Conservation (phyloP, 2,888 invertebrate genomes). For the Cryptosula pallasiana region DNA sequence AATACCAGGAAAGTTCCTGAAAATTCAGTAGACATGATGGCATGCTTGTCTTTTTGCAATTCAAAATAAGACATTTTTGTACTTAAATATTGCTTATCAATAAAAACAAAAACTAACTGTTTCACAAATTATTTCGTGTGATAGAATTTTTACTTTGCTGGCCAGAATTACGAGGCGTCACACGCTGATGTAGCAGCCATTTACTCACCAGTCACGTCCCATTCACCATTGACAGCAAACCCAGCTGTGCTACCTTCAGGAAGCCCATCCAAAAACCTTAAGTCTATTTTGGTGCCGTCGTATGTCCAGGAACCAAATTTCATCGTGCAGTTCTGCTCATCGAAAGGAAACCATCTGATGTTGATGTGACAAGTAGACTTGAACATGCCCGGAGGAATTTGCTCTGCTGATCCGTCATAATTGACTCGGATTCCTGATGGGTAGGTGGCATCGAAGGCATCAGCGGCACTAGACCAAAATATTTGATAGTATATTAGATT, state of each 20-base stretch:
- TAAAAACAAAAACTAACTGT: too few species aligned
- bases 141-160: too few species aligned
- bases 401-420: constrained; percentile 88
- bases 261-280: constrained; percentile 28
- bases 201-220: constrained; percentile 27
- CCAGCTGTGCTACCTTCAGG: constrained; percentile 68
- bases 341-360: constrained; percentile 99
- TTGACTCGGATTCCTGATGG: constrained; percentile 96
- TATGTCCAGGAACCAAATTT: constrained; percentile 38
- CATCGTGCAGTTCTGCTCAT: constrained; percentile 67
- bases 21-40: too few species aligned
- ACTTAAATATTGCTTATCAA: too few species aligned
- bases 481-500: too few species aligned
- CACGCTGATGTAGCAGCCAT: too few species aligned
- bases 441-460: constrained; percentile 97
- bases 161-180: too few species aligned
- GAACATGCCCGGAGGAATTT: constrained; percentile 97
- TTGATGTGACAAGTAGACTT: constrained; percentile 98
- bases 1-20: too few species aligned
- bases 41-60: too few species aligned
- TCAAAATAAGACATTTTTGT: too few species aligned
- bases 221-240: constrained; percentile 29
- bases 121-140: too few species aligned
- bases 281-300: constrained; percentile 33
- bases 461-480: constrained; percentile 76